Evolutionary conservation across 2,888 invertebrate species (phyloP), one percentile per base, ranked within the genome.

Genomic region (Smittia sp.): DNA sequence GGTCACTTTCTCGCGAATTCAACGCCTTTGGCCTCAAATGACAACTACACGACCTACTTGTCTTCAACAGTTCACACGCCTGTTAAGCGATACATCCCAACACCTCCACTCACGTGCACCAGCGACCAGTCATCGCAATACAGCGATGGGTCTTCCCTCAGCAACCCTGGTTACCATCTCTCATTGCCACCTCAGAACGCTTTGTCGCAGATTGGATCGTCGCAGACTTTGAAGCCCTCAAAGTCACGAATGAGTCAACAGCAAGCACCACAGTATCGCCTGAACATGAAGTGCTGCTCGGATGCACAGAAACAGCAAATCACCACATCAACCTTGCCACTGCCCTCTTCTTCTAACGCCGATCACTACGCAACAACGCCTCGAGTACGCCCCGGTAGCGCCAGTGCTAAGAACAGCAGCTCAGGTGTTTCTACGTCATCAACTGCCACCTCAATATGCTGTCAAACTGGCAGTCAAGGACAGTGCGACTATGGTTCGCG

Each of bases 51-150:
- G 20, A 41, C 65, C 13, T 83, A 81, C 75, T 76, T 83, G 65
- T 79, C 82, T 0, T 80, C 82, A n/a, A 79, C 81, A 13, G 82
- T 81, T 3, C 82, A 83, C 74, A 83, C 83, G 4, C 83, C 83
- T 1, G 81, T 83, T 0, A 83, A 83, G 69, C 80, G 83, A 0
- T 83, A 83, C 74, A 79, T 83, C 15, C 83, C 83, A 2, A 82
- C 82, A 3, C 82, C 82, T 20, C 81, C 82, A 6, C 25, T 62
- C 7, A 82, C 74, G 79, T 83, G 20, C 82, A 82, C 2, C 81
- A 81, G 7, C 82, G 82, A 38, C 82, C 82, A 52, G 76, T 79
- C n/a, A 77, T 76, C 82, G 68, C 66, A 79, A 0, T 81, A 77
- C 58, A 52, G 38, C 15, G 65, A 65, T 41, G 46, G 13, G 18